Evolutionary conservation across 1,140 invertebrate genomes (phyloP).

Genomic region (Amphibalanus amphitrite): DNA sequence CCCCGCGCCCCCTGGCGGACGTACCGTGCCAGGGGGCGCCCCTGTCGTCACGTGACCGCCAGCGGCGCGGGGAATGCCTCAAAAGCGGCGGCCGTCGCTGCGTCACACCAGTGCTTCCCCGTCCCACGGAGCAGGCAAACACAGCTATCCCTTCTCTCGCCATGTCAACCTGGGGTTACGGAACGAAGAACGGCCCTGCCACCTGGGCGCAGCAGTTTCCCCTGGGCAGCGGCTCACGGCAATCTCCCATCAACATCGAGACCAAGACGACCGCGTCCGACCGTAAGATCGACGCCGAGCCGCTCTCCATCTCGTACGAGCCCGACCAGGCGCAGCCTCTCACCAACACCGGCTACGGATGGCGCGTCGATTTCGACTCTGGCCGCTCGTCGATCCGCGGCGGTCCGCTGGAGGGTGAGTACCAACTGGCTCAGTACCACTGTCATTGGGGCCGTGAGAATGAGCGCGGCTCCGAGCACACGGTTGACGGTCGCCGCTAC

Average conservation of each 20-base stretch:
- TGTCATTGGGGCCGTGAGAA: conserved; percentile 34
- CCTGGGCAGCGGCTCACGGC: conserved; percentile 23
- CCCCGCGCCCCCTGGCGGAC: no score
- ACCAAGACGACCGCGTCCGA: conserved; percentile 19
- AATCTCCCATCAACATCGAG: conserved; percentile 29
- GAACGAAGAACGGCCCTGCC: conserved; percentile 20
- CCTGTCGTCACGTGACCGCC: neutral
- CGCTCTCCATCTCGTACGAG: neutral
- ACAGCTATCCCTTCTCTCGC: no score
- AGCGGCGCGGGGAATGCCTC: neutral
- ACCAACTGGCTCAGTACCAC: conserved; percentile 31
- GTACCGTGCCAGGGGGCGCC: neutral
- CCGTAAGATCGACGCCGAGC: conserved; percentile 10
- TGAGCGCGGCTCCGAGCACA: conserved; percentile 33
- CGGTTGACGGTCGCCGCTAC: conserved; percentile 31
- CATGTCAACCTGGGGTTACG: neutral
- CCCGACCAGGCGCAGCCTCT: neutral
- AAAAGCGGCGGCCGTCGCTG: neutral
- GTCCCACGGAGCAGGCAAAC: no score
- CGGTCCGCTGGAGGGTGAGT: conserved; percentile 27
- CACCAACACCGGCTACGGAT: neutral
- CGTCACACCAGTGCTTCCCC: neutral
- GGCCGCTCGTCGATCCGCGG: conserved; percentile 14
- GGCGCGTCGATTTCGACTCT: neutral
- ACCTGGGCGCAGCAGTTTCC: conserved; percentile 25